Base-by-base conservation (phyloP, 2,797 vertebrate genomes). In the Poeciliopsis gracilis region DNA sequence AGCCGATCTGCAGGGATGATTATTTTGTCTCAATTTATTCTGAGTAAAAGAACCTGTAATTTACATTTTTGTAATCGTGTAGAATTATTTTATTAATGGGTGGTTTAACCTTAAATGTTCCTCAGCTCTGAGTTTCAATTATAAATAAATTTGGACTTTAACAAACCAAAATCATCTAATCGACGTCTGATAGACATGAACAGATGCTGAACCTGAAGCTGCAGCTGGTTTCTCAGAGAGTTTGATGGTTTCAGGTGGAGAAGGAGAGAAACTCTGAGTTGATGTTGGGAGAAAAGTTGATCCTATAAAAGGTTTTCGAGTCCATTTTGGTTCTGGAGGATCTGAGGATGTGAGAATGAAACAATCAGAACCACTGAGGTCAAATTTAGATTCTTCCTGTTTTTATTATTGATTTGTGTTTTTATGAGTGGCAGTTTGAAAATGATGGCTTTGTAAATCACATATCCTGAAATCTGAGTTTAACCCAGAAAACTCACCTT, bases 401-500 rank as follows among this genome's bases (percentile, higher is more conserved):
- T 63, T 63, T 36, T 36, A 36, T 36, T 7, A 36, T 20, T 7
- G 5, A 63, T 63, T 30, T 63, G 28, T 33, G 59, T 63, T 16
- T 36, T 63, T 15, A 36, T 63, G 1, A 18, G 30, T 63, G 0
- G 5, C 30, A 63, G 7, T 63, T 63, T 63, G 30, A 9, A 36
- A 16, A 63, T 18, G 30, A 8, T 63, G 59, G 59, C 5, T 15
- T 63, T 59, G 3, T 36, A 63, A 63, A 63, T 28, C 5, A 59
- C 5, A 13, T 30, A 13, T 30, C n/a, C 5, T 59, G 0, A 11
- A 72, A 49, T 0, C 18, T 67, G 66, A 67, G 20, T 2, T 45
- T n/a, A 10, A 46, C 15, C 10, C 6, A 69, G 20, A 25, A 47
- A 0, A 72, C 77, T 72, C 0, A 78, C 77, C 69, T 72, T 61